Evolutionary conservation across 2,113 vertebrate species (phyloP), one percentile per base, ranked within the genome.

Genomic region (Picathartes gymnocephalus): DNA sequence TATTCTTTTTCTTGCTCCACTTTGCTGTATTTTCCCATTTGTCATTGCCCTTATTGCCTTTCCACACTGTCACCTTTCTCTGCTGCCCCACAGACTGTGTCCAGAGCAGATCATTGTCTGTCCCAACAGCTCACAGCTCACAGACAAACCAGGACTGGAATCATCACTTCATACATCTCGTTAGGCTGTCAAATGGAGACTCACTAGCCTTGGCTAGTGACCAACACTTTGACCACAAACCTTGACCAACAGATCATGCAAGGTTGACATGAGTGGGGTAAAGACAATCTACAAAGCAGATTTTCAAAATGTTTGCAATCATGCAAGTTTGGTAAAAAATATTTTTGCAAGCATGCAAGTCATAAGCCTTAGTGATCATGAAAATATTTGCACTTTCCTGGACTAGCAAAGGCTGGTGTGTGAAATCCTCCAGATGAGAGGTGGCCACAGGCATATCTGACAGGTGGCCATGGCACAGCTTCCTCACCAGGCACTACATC

Each of bases 81-180:
- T 73, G 54, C 39, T 12, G 1, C 56, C 31, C 8, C 24, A 22
- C 0, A 4, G 60, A 24, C 68, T 5, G 4, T 69, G 58, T 24
- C 64, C 1, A 0, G 72, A 25, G 48, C 28, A 39, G 48, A 33
- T 23, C 2, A 0, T 7, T 72, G 18, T 17, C 58, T 35, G 50
- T 73, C 31, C 64, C 8, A 2, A 12, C 8, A 31, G 22, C 30
- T 54, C 69, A 64, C 37, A 57, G 78, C 15, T 80, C 57, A 70
- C n/a, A n/a, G 66, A 47, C 6, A 87, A 44, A 54, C 16, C 62
- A 65, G 16, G 30, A 18, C 51, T 16, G 3, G 42, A 71, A 18
- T 19, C 73, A 74, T 9, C 9, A 24, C 30, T 58, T 54, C 7
- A 2, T 28, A 58, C 1, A 0, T 48, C 45, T 40, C 2, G 0